Evolutionary conservation across 2,888 invertebrate genomes (phyloP), one percentile per base, ranked within the genome.

Genomic region (Hemistola chrysoprasaria): DNA sequence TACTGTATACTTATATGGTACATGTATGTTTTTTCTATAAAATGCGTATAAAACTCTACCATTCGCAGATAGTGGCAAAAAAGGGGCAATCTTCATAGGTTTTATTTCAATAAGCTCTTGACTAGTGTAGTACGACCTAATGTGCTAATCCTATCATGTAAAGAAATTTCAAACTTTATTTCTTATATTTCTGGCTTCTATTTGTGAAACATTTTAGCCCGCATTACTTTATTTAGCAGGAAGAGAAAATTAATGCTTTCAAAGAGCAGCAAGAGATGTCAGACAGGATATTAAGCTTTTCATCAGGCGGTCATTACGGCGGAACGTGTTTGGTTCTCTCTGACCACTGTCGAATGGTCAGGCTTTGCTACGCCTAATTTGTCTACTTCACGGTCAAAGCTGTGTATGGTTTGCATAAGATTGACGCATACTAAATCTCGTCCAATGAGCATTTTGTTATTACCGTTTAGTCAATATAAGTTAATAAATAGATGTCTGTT

Each of bases 261-360:
- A 80, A 78, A 77, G 74, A 67, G 56, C 51, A 59, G 61, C 56
- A 61, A 56, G 62, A 62, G 59, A 63, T 60, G 59, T 56, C 57
- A 57, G 65, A 60, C 66, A 61, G 70, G 62, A 75, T 78, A 80
- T 80, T 78, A 78, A 70, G 74, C 73, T 75, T 82, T 80, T 76
- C 77, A 75, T 69, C 69, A 63, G 58, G 50, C 56, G 46, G 56
- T 62, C 65, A 75, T 79, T 78, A 72, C 54, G 53, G 50, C 38
- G 36, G 20, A 39, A 47, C 50, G 47, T 54, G 46, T 61, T 59
- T 49, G 40, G 53, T 58, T 53, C 35, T 41, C 42, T 54, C 26
- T n/a, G 29, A 38, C 38, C 40, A 40, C 49, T 54, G 50, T 47
- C 42, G 51, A 55, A 60, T 54, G 58, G 52, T 56, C 56, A 30